These are phyloP conservation scores for Spodoptera picta DNA, from an alignment of 2,888 invertebrate species.

Conservation along the genomic window DNA sequence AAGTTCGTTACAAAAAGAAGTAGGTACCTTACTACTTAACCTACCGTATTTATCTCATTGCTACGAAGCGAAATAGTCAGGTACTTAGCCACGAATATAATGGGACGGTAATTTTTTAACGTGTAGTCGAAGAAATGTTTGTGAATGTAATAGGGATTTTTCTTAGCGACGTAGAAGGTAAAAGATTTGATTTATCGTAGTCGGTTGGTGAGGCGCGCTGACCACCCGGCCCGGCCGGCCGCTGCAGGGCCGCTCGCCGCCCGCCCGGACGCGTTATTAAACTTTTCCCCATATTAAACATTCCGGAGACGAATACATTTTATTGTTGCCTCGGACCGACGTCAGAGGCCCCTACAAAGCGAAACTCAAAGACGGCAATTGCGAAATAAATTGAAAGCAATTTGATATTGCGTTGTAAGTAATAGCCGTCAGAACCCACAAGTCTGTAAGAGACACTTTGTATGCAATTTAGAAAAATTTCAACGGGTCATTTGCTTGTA, in stretches of 20 bases:
- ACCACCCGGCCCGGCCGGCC: conserved; percentile 70
- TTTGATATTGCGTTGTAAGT: conserved; percentile 89
- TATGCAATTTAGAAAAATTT: conserved; percentile 81
- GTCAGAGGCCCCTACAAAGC: conserved; percentile 88
- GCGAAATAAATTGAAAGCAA: conserved; percentile 89
- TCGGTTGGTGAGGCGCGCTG: conserved; percentile 79
- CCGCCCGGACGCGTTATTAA: conserved; percentile 88
- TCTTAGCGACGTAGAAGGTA: conserved; percentile 83
- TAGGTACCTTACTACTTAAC: not conserved
- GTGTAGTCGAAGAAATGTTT: conserved; percentile 74
- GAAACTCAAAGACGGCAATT: conserved; percentile 89
- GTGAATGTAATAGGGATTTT: conserved; percentile 86
- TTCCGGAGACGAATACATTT: conserved; percentile 90
- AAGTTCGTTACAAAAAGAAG: not conserved
- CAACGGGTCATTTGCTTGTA: conserved; percentile 77
- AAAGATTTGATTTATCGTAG: conserved; percentile 88
- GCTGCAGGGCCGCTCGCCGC: conserved; percentile 62
- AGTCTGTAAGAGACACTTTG: conserved; percentile 82
- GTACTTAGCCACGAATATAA: conserved; percentile 50
- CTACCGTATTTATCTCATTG: conserved; percentile 11
- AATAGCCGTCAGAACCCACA: conserved; percentile 86
- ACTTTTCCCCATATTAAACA: conserved; percentile 90
- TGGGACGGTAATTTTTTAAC: conserved; percentile 60
- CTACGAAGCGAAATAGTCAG: not conserved
- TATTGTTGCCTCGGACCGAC: conserved; percentile 89